phyloP scores from a whole-genome alignment of 2,113 vertebrate genomes.

The Penelope pileata region DNA sequence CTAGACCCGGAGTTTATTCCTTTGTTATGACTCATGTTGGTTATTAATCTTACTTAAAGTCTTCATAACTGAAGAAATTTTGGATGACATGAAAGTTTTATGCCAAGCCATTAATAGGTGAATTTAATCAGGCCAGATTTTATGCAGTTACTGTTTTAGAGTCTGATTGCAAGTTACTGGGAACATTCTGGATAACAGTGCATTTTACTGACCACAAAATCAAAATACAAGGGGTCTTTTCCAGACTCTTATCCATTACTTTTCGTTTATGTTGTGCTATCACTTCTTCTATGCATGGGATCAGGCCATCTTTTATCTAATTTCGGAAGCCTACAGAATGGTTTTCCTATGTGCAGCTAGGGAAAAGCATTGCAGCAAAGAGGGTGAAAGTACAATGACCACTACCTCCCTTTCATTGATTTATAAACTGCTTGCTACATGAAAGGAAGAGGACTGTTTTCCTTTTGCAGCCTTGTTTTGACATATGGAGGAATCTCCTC shows the following conservation, averaged over 20 bases:
- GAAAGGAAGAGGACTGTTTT: conserved; percentile 2
- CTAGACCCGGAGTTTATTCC: background rate
- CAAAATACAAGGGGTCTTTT: background rate
- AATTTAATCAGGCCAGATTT: background rate
- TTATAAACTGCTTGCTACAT: background rate
- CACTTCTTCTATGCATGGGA: background rate
- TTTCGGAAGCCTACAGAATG: background rate
- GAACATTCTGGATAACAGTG: background rate
- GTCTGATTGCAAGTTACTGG: background rate
- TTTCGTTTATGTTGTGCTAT: background rate
- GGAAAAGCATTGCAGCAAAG: background rate
- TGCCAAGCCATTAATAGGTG: background rate
- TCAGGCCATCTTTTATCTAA: background rate
- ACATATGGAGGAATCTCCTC: background rate
- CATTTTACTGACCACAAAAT: background rate
- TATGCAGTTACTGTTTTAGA: background rate
- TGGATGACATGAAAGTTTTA: background rate
- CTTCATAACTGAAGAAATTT: conserved; percentile 2
- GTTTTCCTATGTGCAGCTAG: background rate
- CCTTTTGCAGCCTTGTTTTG: background rate
- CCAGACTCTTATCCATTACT: background rate
- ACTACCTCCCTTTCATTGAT: background rate
- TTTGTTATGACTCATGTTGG: background rate
- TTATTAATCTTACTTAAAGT: background rate
- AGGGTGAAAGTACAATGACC: background rate